Conservation (phyloP, 2,888 invertebrate species). For the Machimus atricapillus region DNA sequence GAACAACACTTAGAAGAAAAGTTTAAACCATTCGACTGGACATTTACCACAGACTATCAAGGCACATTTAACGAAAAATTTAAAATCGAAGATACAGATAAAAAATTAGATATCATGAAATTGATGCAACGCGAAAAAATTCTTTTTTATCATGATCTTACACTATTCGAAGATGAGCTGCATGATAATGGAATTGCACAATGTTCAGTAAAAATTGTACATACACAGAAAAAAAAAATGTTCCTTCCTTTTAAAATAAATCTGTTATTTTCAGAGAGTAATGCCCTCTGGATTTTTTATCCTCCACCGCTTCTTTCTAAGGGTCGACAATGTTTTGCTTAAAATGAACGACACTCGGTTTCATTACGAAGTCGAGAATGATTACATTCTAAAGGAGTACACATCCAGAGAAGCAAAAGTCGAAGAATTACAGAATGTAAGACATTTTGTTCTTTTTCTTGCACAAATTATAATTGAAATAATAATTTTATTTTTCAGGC, state of each 20-base stretch:
- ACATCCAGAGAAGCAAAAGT: constrained; percentile 80
- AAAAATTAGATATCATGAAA: constrained; percentile 84
- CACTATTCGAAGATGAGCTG: constrained; percentile 96
- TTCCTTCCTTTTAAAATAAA: background rate
- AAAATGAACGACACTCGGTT: constrained; percentile 87
- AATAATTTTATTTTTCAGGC: constrained; percentile 58
- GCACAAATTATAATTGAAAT: background rate
- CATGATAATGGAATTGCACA: constrained; percentile 97
- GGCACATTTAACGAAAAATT: constrained; percentile 76
- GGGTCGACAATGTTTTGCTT: constrained; percentile 93
- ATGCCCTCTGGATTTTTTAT: constrained; percentile 96
- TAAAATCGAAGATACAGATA: constrained; percentile 69
- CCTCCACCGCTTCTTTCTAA: constrained; percentile 86
- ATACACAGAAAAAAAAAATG: constrained; percentile 51
- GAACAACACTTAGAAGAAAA: constrained; percentile 73
- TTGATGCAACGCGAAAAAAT: constrained; percentile 91
- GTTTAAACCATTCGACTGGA: constrained; percentile 95
- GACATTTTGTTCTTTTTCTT: constrained; percentile 45
- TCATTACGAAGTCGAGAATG: constrained; percentile 78
- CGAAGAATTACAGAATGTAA: constrained; percentile 70
- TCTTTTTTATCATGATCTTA: constrained; percentile 90
- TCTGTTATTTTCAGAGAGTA: constrained; percentile 75
- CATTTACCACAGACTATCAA: constrained; percentile 90
- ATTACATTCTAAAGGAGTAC: constrained; percentile 83
- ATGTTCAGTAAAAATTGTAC: constrained; percentile 91